A percentile compares a stretch with the other conserved stretches of the same genome.
Conservation (phyloP, 2,113 vertebrate genomes). For the Eidolon helvum region DNA sequence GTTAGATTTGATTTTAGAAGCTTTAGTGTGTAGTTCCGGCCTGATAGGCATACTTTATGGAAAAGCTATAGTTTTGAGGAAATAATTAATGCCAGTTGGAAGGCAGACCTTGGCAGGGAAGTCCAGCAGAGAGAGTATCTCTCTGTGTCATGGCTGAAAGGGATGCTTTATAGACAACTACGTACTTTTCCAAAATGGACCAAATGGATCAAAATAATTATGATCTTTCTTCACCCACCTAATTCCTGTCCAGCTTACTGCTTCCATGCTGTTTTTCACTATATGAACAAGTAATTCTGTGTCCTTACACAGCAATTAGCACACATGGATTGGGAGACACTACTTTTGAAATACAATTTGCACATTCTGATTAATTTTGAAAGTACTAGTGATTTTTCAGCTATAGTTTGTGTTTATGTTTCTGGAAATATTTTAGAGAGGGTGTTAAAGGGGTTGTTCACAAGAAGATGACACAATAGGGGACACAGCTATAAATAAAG, state of each 20-base stretch:
- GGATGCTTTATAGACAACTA: neutral
- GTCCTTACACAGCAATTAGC: neutral
- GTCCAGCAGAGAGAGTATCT: neutral
- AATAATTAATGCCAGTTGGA: neutral
- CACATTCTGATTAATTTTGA: neutral
- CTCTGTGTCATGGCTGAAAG: neutral
- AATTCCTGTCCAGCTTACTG: neutral
- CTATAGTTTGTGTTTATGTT: neutral
- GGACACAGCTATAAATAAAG: constrained; percentile 29
- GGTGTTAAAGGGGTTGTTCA: neutral
- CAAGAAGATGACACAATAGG: neutral
- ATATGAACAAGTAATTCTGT: neutral
- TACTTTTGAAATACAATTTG: neutral
- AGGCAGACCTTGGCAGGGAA: neutral
- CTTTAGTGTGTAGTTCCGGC: neutral
- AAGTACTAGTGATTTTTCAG: neutral
- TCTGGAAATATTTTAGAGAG: neutral
- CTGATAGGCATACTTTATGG: neutral
- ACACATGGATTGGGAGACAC: neutral
- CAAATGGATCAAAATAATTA: neutral
- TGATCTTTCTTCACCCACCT: neutral
- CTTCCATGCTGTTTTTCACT: neutral
- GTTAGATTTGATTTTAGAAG: neutral
- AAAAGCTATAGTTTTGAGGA: neutral
- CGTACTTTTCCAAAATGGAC: neutral